Conservation (phyloP, 1,140 invertebrate genomes). For the Zaprionus taronus region DNA sequence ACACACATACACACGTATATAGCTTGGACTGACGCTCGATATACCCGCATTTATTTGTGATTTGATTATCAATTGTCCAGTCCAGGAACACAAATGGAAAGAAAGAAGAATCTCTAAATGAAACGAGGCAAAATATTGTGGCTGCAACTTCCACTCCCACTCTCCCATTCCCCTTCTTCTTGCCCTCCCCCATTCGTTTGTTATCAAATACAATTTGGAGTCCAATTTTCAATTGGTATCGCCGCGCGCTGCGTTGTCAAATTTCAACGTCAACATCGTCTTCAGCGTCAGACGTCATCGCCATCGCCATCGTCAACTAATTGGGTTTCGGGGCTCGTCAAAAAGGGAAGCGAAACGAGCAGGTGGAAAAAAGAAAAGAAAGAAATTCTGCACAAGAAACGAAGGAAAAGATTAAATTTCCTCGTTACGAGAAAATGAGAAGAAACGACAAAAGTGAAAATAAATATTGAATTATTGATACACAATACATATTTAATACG, state of each 20-base stretch:
- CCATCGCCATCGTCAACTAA: conserved; percentile 63
- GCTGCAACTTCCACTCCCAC: conserved; percentile 6
- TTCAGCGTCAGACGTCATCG: conserved; percentile 3
- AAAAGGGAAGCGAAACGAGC: conserved; percentile 44
- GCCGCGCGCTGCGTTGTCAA: conserved; percentile 56
- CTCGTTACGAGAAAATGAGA: conserved; percentile 69
- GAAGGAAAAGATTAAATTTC: conserved; percentile 78
- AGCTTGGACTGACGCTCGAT: neutral
- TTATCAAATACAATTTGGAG: conserved; percentile 72
- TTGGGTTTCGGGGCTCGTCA: conserved; percentile 70
- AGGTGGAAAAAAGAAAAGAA: conserved; percentile 41
- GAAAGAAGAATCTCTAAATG: neutral
- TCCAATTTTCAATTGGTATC: conserved; percentile 62
- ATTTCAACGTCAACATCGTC: conserved; percentile 60
- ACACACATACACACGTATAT: neutral
- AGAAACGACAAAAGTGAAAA: conserved; percentile 71
- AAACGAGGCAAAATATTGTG: conserved; percentile 34
- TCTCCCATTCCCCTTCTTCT: neutral
- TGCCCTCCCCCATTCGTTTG: conserved; percentile 28
- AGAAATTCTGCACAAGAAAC: neutral
- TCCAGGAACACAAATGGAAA: neutral
- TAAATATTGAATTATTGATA: conserved; percentile 83
- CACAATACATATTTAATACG: conserved; percentile 65
- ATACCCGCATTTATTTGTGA: conserved; percentile 35
- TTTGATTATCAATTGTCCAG: conserved; percentile 54